Evolutionary conservation across 2,113 vertebrate genomes (phyloP).

Genomic region (Alosa alosa): DNA sequence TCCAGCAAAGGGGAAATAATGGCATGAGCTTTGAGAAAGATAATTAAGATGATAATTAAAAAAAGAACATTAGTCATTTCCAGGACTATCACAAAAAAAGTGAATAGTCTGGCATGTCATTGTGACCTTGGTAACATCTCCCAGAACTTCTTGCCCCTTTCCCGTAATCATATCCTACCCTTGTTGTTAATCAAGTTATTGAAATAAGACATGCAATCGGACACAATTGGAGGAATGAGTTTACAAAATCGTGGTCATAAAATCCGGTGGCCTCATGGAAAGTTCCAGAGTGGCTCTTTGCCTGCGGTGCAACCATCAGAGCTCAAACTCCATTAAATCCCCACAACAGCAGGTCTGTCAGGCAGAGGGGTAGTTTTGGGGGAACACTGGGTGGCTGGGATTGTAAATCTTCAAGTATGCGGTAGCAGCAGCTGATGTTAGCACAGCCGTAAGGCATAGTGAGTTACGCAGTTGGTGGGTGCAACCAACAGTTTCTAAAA

Average conservation of each 20-base stretch:
- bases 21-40: neutral
- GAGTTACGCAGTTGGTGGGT: neutral
- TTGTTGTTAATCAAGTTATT: neutral
- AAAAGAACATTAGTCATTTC: neutral
- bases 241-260: neutral
- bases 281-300: neutral
- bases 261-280: neutral
- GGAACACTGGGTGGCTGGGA: neutral
- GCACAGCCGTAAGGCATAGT: conserved; percentile 7
- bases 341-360: neutral
- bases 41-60: conserved; percentile 4
- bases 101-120: neutral
- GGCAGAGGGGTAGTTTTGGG: conserved; percentile 13
- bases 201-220: neutral
- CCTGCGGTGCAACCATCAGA: conserved; percentile 6
- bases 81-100: neutral
- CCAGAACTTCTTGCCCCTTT: neutral
- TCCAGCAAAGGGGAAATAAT: neutral
- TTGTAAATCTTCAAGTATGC: conserved; percentile 16
- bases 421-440: conserved; percentile 6
- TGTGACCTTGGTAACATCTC: neutral
- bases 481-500: neutral
- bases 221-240: neutral
- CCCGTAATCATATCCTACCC: neutral
- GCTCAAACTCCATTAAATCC: neutral